Evolutionary conservation across 2,888 invertebrate species (phyloP).

Genomic region (Onthophagus sagittarius): DNA sequence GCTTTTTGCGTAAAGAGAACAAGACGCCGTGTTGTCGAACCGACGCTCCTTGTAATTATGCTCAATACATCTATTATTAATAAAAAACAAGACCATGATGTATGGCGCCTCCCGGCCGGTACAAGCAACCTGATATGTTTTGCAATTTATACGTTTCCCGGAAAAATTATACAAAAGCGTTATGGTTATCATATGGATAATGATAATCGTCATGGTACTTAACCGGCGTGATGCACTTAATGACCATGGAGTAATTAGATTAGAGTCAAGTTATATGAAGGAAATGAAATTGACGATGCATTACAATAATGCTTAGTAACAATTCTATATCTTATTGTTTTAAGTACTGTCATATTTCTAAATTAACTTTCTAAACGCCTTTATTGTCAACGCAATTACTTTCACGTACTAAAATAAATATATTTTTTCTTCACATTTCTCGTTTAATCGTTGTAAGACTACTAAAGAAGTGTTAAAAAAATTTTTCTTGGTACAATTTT

Average conservation of each 20-base stretch:
- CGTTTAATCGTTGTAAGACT: no score
- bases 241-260: background rate
- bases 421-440: no score
- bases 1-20: background rate
- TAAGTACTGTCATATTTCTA: no score
- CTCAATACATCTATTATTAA: background rate
- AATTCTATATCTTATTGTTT: no score
- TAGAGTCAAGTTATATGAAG: background rate
- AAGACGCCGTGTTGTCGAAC: background rate
- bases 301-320: background rate
- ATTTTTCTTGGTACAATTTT: no score
- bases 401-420: no score
- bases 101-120: background rate
- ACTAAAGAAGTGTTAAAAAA: no score
- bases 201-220: background rate
- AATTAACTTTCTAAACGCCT: no score
- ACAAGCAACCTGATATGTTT: background rate
- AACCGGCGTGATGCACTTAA: background rate
- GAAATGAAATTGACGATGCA: background rate
- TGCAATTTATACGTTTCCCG: background rate
- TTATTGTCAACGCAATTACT: no score
- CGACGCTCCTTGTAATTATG: background rate
- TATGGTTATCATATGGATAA: background rate
- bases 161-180: background rate
- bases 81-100: background rate